Percentiles rank a stretch among this genome's conserved stretches.
Evolutionary conservation across 2,888 invertebrate species (phyloP).

Genomic region (Strigamia crassipes): DNA sequence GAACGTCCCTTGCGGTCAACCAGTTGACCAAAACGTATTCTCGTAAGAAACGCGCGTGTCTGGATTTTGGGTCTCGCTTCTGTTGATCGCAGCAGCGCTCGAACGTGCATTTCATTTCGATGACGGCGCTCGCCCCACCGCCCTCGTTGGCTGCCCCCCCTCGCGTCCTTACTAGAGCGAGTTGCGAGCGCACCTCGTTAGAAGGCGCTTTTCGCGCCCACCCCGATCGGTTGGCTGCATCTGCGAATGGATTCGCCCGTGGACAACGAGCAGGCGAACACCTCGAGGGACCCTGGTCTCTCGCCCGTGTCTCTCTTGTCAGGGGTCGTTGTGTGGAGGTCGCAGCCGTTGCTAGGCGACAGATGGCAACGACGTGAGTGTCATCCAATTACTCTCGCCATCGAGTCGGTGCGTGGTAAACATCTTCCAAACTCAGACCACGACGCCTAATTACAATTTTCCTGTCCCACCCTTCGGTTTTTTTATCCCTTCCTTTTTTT

Average conservation of each 20-base stretch:
- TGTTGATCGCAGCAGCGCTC: neutral
- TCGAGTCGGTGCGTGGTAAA: conserved; percentile 38
- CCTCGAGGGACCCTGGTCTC: conserved; percentile 17
- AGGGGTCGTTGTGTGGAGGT: conserved; percentile 35
- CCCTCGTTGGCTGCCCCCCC: neutral
- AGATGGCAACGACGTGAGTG: conserved; percentile 40
- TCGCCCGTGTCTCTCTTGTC: neutral
- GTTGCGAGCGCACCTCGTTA: neutral
- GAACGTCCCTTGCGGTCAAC: conserved; percentile 26
- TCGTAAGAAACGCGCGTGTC: conserved; percentile 19
- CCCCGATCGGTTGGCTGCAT: neutral
- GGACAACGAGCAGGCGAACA: neutral
- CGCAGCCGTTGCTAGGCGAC: conserved; percentile 35
- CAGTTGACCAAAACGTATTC: conserved; percentile 15
- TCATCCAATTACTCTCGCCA: conserved; percentile 40
- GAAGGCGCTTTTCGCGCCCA: neutral
- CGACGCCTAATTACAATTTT: conserved; percentile 29
- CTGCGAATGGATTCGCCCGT: conserved; percentile 11
- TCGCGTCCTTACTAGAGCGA: too few relatives aligned
- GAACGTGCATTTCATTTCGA: neutral
- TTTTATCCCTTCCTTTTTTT: too few relatives aligned
- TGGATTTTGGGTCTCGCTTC: neutral
- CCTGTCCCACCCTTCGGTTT: neutral
- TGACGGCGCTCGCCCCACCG: neutral
- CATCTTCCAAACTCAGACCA: conserved; percentile 28